Percentiles rank a stretch among this genome's conserved stretches.
phyloP scores from a whole-genome alignment of 1,140 invertebrate species.

The Trichomalopsis sarcophagae region DNA sequence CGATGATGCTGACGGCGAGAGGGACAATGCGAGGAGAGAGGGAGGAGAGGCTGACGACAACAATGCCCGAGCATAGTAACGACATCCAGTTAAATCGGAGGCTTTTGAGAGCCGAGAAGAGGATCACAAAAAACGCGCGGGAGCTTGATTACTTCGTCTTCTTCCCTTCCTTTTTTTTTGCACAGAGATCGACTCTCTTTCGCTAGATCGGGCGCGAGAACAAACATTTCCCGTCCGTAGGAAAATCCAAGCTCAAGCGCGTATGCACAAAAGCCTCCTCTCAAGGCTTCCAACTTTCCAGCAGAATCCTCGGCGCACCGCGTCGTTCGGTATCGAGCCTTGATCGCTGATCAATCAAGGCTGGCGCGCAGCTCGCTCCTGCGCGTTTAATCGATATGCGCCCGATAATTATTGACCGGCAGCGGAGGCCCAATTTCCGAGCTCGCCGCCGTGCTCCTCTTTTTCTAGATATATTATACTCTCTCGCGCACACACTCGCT shows the following conservation, averaged over 20 bases:
- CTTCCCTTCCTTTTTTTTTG: background rate
- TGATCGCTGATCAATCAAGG: constrained; percentile 66
- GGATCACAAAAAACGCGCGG: background rate
- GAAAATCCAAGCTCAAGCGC: background rate
- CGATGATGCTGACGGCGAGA: constrained; percentile 48
- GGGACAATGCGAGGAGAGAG: constrained; percentile 28
- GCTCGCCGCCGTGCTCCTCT: constrained; percentile 42
- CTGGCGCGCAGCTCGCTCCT: constrained; percentile 39
- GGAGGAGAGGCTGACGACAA: constrained; percentile 62
- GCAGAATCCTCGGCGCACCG: too few relatives aligned
- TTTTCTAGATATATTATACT: constrained; percentile 28
- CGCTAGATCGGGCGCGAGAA: background rate
- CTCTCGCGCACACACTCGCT: background rate
- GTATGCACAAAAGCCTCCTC: background rate
- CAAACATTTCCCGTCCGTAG: background rate
- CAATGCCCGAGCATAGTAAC: constrained; percentile 69
- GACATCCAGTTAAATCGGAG: constrained; percentile 70
- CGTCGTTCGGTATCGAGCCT: constrained; percentile 54
- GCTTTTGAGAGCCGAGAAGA: constrained; percentile 23
- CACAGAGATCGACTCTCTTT: background rate
- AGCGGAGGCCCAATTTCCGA: constrained; percentile 56
- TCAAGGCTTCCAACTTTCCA: background rate
- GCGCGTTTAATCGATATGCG: constrained; percentile 65
- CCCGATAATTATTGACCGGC: constrained; percentile 67
- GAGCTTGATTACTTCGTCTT: constrained; percentile 35